Base-by-base conservation (phyloP, 2,113 vertebrate species). In the Pyrgilauda ruficollis region DNA sequence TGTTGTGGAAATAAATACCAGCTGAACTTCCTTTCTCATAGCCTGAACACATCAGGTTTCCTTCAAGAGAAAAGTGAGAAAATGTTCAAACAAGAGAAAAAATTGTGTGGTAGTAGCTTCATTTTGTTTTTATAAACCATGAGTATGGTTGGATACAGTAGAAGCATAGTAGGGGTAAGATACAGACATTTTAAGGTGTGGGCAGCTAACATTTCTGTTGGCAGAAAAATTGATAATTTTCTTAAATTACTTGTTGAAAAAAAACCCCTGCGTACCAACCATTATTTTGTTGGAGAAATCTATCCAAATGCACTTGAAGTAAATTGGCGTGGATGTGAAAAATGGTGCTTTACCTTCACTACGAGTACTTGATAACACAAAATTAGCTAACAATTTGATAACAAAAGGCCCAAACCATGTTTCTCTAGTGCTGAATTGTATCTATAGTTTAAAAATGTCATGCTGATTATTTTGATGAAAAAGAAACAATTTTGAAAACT, bases 261-360 rank as follows among this genome's bases (percentile, higher is more conserved):
- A 23, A 0, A 0, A 0, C 1, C 2, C 7, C 26, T 21, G 4
- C 24, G 7, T 66, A 19, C 24, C 56, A 69, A 10, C 37, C 16
- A 13, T 52, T 68, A 16, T n/a, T 53, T 68, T 68, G 8, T 13
- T 66, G 52, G 37, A 49, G 28, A 63, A 94, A 58, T 53, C 19
- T 44, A 0, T 56, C 16, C 30, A 68, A 80, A 55, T 43, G 21
- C 21, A 9, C 6, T 55, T 78, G 7, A 80, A 70, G 3, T 62
- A 7, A 7, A 0, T 27, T 33, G 66, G 14, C 17, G 5, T 50
- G 10, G 24, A 13, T 69, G 33, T 30, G 28, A 43, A 66, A 72
- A 86, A 78, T 62, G 0, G 0, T 64, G 30, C 27, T 73, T 83
- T 68, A 50, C 35, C 44, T 88, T 35, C 14, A 7, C 47, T 68